phyloP scores from a whole-genome alignment of 2,113 vertebrate genomes.

The Pygathrix nemaeus region DNA sequence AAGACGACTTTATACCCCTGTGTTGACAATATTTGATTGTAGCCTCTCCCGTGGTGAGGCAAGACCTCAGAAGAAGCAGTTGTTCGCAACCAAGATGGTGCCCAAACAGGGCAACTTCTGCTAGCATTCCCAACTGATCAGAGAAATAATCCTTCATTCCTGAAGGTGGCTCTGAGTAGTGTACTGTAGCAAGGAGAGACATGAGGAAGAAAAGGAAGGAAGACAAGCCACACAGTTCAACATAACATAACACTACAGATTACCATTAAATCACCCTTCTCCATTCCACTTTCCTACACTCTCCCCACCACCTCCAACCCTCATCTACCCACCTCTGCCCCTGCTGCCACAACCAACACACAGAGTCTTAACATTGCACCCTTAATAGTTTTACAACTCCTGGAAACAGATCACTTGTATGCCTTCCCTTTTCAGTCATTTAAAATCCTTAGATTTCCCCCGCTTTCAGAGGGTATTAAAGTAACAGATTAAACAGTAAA shows the following conservation, averaged over 20 bases:
- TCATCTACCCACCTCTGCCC: neutral
- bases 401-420: neutral
- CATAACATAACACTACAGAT: neutral
- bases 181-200: neutral
- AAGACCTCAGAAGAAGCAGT: neutral
- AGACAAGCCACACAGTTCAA: neutral
- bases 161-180: neutral
- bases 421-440: conserved; percentile 38
- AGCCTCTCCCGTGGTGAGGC: neutral
- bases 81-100: neutral
- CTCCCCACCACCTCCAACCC: no score
- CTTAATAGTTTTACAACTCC: neutral
- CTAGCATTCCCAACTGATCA: neutral
- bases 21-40: neutral
- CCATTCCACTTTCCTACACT: neutral
- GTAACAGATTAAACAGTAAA: conserved; percentile 58
- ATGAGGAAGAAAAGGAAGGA: neutral
- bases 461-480: conserved; percentile 39
- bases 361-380: neutral
- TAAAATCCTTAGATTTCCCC: neutral
- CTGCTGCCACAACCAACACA: neutral
- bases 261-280: neutral
- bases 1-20: neutral
- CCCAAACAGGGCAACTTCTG: neutral
- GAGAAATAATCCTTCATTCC: neutral